phyloP scores from a whole-genome alignment of 2,888 invertebrate genomes.

The Netelia virgata region DNA sequence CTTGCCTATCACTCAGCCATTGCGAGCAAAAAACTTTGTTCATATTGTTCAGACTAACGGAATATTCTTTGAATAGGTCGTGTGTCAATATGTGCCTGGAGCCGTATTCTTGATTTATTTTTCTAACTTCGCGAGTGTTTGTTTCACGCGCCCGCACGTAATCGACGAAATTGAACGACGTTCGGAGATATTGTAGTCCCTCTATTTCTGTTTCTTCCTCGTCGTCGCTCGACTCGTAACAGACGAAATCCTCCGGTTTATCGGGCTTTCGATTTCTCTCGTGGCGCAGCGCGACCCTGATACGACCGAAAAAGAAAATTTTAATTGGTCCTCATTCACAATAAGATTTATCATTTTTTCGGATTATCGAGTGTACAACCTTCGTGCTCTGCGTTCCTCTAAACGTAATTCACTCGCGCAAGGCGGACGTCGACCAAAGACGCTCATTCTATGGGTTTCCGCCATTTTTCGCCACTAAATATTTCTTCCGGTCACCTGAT shows the following conservation, averaged over 20 bases:
- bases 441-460: constrained; percentile 89
- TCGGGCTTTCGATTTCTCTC: constrained; percentile 93
- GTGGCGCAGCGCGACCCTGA: constrained; percentile 84
- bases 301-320: constrained; percentile 38
- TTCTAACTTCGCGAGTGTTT: constrained; percentile 89
- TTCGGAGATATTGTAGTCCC: constrained; percentile 90
- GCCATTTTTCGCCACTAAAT: constrained; percentile 86
- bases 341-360: background rate
- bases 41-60: constrained; percentile 93
- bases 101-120: constrained; percentile 92
- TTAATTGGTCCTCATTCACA: background rate
- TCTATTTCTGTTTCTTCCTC: constrained; percentile 92
- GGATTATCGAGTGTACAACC: constrained; percentile 81
- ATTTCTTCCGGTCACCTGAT: background rate
- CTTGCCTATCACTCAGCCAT: constrained; percentile 97
- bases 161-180: constrained; percentile 94
- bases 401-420: constrained; percentile 90
- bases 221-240: constrained; percentile 95
- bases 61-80: constrained; percentile 94
- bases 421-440: constrained; percentile 92
- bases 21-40: constrained; percentile 98
- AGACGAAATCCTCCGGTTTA: constrained; percentile 95
- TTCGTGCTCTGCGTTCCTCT: constrained; percentile 90
- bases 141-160: constrained; percentile 93
- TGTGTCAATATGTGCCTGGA: constrained; percentile 95